phyloP scores from a whole-genome alignment of 2,113 vertebrate species.

The Ammodytes dubius region DNA sequence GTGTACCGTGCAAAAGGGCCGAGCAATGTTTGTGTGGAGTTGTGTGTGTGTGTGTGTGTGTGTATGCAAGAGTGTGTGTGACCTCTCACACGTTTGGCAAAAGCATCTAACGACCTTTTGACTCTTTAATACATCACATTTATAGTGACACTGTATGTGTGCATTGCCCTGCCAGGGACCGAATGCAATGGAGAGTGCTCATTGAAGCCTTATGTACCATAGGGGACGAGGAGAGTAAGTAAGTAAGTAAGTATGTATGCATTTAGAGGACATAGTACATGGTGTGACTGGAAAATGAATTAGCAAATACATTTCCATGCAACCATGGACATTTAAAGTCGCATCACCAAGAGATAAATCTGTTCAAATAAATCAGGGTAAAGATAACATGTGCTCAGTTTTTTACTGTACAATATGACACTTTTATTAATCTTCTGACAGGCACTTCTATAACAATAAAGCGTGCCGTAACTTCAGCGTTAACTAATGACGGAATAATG shows the following conservation, averaged over 20 bases:
- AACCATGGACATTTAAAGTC: no score
- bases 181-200: no score
- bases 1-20: constrained; percentile 13
- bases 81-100: constrained; percentile 27
- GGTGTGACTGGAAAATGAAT: neutral
- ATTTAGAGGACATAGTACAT: neutral
- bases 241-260: no score
- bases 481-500: neutral
- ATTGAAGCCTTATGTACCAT: no score
- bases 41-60: constrained; percentile 11
- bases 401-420: constrained; percentile 24
- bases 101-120: neutral
- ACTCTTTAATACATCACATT: neutral
- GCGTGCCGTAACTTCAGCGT: neutral
- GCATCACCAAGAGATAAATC: neutral
- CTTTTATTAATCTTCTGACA: constrained; percentile 26
- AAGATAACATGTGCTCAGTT: constrained; percentile 15
- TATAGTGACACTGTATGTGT: neutral
- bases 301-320: neutral
- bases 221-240: no score
- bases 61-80: constrained; percentile 2
- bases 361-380: constrained; percentile 23
- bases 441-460: neutral
- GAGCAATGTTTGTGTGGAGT: constrained; percentile 9
- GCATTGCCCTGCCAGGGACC: neutral